Evolutionary conservation across 2,797 vertebrate species (phyloP).

Genomic region (Eulemur albifrons): DNA sequence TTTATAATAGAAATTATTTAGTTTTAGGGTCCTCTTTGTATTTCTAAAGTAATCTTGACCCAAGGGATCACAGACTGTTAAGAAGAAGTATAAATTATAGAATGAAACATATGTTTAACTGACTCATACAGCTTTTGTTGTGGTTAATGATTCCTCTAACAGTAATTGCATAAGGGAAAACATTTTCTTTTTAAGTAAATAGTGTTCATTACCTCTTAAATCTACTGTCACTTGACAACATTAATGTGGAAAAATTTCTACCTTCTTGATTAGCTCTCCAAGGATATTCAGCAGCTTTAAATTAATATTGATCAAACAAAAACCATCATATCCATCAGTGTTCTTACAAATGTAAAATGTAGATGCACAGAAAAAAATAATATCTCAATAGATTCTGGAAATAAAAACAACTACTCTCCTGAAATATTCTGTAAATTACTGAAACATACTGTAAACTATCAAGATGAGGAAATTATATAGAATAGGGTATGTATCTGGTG

Average conservation of each 20-base stretch:
- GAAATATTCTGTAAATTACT: neutral
- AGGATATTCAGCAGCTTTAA: conserved; percentile 77
- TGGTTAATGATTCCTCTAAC: conserved; percentile 79
- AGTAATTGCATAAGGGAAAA: conserved; percentile 77
- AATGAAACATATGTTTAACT: conserved; percentile 79
- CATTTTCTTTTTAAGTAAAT: conserved; percentile 83
- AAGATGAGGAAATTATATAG: neutral
- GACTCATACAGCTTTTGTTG: conserved; percentile 77
- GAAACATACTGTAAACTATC: neutral
- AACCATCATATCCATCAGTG: conserved; percentile 63
- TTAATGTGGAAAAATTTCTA: conserved; percentile 68
- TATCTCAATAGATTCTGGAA: conserved; percentile 36
- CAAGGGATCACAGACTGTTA: conserved; percentile 73
- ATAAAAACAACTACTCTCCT: conserved; percentile 19
- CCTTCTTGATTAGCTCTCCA: conserved; percentile 80
- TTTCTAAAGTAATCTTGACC: conserved; percentile 78
- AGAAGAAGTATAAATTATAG: conserved; percentile 79
- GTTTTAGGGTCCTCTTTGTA: conserved; percentile 73
- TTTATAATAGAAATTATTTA: conserved; percentile 80
- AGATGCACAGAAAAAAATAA: conserved; percentile 48
- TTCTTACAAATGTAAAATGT: conserved; percentile 63
- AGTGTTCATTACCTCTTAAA: conserved; percentile 80
- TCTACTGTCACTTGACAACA: conserved; percentile 74
- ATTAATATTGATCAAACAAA: conserved; percentile 82
- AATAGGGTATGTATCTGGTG: neutral